Percentiles rank a stretch among this genome's conserved stretches.
Evolutionary conservation across 1,140 invertebrate species (phyloP).

Genomic region (Philopotamus ludificatus): DNA sequence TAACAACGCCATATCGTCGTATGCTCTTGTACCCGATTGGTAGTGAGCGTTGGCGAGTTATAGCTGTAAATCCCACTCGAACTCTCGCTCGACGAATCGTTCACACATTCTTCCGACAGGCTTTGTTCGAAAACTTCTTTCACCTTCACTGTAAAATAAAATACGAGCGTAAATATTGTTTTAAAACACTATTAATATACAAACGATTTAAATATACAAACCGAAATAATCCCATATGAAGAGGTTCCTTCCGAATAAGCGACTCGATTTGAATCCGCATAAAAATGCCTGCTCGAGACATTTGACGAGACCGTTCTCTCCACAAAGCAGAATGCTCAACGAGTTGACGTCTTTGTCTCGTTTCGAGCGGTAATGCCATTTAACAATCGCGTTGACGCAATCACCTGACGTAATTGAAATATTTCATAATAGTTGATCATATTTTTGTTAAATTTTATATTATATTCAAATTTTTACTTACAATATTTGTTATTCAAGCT

Average conservation of each 20-base stretch:
- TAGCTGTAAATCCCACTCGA: conserved; percentile 39
- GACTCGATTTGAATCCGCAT: conserved; percentile 86
- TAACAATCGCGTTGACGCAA: conserved; percentile 95
- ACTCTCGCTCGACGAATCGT: conserved; percentile 38
- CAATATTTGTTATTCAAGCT: not conserved
- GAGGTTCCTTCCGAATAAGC: conserved; percentile 91
- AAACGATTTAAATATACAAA: conserved; percentile 46
- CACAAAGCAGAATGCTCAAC: conserved; percentile 90
- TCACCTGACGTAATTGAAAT: conserved; percentile 69
- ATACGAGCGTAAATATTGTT: no score
- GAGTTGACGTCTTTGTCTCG: conserved; percentile 79
- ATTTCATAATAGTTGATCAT: no score
- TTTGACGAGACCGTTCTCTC: conserved; percentile 89
- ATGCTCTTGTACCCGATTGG: conserved; percentile 59
- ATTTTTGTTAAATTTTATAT: not conserved
- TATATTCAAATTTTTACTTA: not conserved
- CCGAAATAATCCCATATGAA: conserved; percentile 98
- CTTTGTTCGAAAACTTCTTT: conserved; percentile 82
- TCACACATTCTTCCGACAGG: conserved; percentile 60
- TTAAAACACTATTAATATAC: conserved; percentile 1
- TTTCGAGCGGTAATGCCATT: conserved; percentile 85
- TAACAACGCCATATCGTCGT: conserved; percentile 72
- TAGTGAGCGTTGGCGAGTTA: conserved; percentile 43
- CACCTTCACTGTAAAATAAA: conserved; percentile 69
- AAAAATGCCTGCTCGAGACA: conserved; percentile 93